phyloP scores from a whole-genome alignment of 92 coral and sea anemone genomes.

The Chrysogorgia sp. region DNA sequence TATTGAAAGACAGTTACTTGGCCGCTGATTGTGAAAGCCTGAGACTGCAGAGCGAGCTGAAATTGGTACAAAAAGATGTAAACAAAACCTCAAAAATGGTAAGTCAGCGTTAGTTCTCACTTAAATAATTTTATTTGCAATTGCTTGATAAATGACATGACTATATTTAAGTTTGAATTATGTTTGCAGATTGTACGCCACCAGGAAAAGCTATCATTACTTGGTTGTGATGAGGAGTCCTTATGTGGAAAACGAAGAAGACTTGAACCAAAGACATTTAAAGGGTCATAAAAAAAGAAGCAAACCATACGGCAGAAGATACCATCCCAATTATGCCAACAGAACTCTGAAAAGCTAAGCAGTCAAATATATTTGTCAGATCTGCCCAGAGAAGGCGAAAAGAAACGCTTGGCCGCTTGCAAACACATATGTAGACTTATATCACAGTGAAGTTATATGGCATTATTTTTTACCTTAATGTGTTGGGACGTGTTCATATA shows the following conservation, averaged over 20 bases:
- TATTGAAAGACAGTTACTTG: too few relatives aligned
- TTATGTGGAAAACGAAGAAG: slow-evolving; percentile 22
- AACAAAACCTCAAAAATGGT: too few relatives aligned
- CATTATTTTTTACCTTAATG: too few relatives aligned
- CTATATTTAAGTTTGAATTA: too few relatives aligned
- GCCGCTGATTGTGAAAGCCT: too few relatives aligned
- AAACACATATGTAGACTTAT: background rate
- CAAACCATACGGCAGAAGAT: slow-evolving; percentile 20
- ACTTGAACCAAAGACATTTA: slow-evolving; percentile 10
- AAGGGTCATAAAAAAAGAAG: slow-evolving; percentile 19
- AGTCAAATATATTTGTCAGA: background rate
- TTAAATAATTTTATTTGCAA: too few relatives aligned
- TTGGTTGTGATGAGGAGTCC: background rate
- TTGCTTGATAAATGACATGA: too few relatives aligned
- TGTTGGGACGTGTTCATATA: too few relatives aligned
- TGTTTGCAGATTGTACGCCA: background rate
- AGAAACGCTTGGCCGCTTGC: slow-evolving; percentile 12
- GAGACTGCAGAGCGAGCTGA: too few relatives aligned
- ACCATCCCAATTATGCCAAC: slow-evolving; percentile 9
- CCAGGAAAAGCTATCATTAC: background rate
- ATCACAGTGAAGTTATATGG: too few relatives aligned
- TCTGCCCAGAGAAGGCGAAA: slow-evolving; percentile 27
- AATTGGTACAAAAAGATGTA: too few relatives aligned
- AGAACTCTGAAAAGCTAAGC: slow-evolving; percentile 24
- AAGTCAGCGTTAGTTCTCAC: too few relatives aligned